Base-by-base conservation (phyloP, 2,888 invertebrate genomes). In the Pristionchus fissidentatus region DNA sequence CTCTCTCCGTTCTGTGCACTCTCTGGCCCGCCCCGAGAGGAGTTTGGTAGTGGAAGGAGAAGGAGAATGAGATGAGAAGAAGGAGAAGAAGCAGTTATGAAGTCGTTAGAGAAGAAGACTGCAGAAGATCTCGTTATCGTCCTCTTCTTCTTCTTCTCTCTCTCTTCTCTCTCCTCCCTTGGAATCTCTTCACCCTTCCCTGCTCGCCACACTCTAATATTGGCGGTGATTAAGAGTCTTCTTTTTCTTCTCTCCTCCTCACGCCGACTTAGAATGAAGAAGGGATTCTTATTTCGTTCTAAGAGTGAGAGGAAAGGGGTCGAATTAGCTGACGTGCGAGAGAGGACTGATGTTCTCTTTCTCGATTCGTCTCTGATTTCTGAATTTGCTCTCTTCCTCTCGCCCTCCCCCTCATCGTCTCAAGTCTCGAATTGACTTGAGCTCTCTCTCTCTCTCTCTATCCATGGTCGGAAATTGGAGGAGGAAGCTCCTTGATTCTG, bases 91-190 rank as follows among this genome's bases (percentile, higher is more conserved):
- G 60, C 60, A 35, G 66, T 38, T 38, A 66, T 66, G 66, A 0
- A 8, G 66, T 66, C 66, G 66, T 66, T 66, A 66, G 66, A 66
- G 29, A 66, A 66, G 66, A 35, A 66, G 66, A 29, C 10, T 19
- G 38, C 32, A 32, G 26, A 38, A 29, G 66, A 66, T 66, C 66
- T 66, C 66, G 66, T 66, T 66, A 66, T 66, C 38, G n/a, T n/a
- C n/a, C n/a, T n/a, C n/a, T n/a, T 19, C 35, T 7, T 3, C 38
- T 66, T 66, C 38, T 38, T 62, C 66, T 22, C 19, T 66, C 66
- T 29, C 19, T 66, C 66, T 29, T n/a, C 60, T 29, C 60, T 38
- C 22, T 22, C 38, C 66, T 38, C n/a, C n/a, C n/a, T n/a, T n/a
- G n/a, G n/a, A n/a, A n/a, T n/a, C n/a, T n/a, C n/a, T n/a, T n/a